phyloP scores from a whole-genome alignment of 2,888 invertebrate species.

The Caenorhabditis sp. region DNA sequence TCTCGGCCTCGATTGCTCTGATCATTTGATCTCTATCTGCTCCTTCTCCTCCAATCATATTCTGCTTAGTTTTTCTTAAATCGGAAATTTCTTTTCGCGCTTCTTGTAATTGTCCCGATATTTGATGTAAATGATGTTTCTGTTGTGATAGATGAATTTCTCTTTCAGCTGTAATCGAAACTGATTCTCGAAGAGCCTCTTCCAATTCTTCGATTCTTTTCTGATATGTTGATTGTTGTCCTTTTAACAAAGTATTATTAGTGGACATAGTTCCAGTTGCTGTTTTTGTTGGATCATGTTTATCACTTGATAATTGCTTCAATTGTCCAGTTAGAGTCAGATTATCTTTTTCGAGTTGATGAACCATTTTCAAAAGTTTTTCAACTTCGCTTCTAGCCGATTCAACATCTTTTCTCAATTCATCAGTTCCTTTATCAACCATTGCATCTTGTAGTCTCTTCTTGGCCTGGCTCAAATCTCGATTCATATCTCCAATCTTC shows the following conservation, averaged over 20 bases:
- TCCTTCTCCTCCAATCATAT: neutral
- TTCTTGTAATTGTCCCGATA: conserved; percentile 24
- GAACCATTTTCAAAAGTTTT: conserved; percentile 72
- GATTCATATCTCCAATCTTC: conserved; percentile 69
- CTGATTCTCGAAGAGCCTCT: conserved; percentile 84
- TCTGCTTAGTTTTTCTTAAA: neutral
- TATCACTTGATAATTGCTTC: conserved; percentile 37
- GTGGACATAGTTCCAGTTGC: conserved; percentile 12
- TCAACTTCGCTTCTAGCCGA: conserved; percentile 72
- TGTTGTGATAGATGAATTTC: conserved; percentile 74
- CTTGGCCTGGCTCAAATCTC: conserved; percentile 51
- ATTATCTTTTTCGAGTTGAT: conserved; percentile 72
- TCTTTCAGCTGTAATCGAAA: conserved; percentile 75
- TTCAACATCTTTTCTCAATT: conserved; percentile 60
- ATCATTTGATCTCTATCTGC: conserved; percentile 78
- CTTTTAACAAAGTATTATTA: neutral
- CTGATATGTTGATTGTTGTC: conserved; percentile 14
- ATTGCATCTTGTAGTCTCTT: conserved; percentile 48
- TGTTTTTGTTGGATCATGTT: conserved; percentile 4
- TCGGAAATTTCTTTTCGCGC: conserved; percentile 24
- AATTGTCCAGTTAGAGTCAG: conserved; percentile 39
- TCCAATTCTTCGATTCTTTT: conserved; percentile 81
- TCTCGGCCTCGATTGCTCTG: conserved; percentile 76
- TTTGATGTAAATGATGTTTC: conserved; percentile 72
- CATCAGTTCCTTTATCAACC: conserved; percentile 54